Evolutionary conservation across 2,113 vertebrate genomes (phyloP).

Genomic region (Plecturocebus donacophilus): DNA sequence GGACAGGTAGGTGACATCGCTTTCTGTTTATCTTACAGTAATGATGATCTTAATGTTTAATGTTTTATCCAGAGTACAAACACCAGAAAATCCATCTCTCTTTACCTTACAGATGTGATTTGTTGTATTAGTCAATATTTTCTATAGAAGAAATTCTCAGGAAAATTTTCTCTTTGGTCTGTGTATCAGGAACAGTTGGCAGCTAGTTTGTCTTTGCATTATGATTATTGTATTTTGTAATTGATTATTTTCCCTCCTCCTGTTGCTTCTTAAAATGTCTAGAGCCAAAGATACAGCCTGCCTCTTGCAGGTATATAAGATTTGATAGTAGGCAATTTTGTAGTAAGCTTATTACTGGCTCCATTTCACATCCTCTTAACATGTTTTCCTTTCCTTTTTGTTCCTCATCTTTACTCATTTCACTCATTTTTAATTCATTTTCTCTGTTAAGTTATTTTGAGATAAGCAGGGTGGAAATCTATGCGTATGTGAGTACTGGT

Average conservation of each 20-base stretch:
- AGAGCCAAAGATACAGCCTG: neutral
- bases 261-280: constrained; percentile 26
- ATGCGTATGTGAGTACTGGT: neutral
- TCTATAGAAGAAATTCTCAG: neutral
- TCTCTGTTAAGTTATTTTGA: neutral
- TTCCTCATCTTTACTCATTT: neutral
- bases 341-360: neutral
- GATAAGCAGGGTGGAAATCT: neutral
- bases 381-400: neutral
- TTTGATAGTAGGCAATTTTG: neutral
- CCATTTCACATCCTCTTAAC: neutral
- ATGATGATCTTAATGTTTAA: neutral
- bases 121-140: neutral
- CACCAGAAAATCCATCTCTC: neutral
- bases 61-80: neutral
- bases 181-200: neutral
- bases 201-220: constrained; percentile 24
- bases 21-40: neutral
- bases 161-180: neutral
- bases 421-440: too few species aligned
- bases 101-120: neutral
- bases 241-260: constrained; percentile 18
- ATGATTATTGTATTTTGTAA: constrained; percentile 4
- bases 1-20: constrained; percentile 87
- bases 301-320: neutral